A percentile compares a stretch with the other conserved stretches of the same genome.
Evolutionary conservation across 2,888 invertebrate species (phyloP).

Genomic region (Cabera pusaria): DNA sequence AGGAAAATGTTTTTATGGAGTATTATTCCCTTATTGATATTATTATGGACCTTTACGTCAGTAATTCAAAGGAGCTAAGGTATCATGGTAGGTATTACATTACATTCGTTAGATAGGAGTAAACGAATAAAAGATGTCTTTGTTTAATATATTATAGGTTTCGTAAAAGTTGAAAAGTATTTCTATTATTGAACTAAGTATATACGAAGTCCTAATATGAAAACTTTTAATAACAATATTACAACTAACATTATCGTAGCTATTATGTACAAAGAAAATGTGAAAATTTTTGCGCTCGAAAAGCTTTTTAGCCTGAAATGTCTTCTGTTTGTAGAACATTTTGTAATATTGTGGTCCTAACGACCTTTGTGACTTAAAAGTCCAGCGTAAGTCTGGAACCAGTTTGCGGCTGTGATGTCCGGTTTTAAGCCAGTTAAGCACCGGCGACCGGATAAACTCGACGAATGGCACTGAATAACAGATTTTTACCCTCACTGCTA

Average conservation of each 20-base stretch:
- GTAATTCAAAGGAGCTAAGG: too few relatives aligned
- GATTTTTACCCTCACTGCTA: too few relatives aligned
- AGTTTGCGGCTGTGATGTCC: constrained; percentile 9
- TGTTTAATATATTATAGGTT: too few relatives aligned
- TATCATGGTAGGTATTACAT: too few relatives aligned
- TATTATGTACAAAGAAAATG: constrained; percentile 4
- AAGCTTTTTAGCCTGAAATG: neutral
- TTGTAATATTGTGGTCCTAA: constrained; percentile 2
- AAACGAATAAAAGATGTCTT: too few relatives aligned
- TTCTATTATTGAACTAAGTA: too few relatives aligned
- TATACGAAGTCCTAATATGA: too few relatives aligned
- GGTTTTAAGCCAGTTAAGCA: constrained; percentile 6
- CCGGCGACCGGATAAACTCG: constrained; percentile 7
- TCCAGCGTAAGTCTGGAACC: neutral
- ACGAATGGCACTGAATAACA: neutral
- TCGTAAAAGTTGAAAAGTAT: too few relatives aligned
- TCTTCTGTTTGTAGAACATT: constrained; percentile 3
- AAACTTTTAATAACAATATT: too few relatives aligned
- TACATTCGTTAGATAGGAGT: too few relatives aligned
- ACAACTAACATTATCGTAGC: too few relatives aligned
- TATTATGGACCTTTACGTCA: constrained; percentile 1
- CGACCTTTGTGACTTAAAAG: neutral
- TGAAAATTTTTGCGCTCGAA: neutral
- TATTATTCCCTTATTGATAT: constrained; percentile 8
- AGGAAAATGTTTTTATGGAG: constrained; percentile 5